These are phyloP conservation scores for Pseudonaja textilis DNA, from an alignment of 2,113 vertebrate species.

Conservation along the genomic window DNA sequence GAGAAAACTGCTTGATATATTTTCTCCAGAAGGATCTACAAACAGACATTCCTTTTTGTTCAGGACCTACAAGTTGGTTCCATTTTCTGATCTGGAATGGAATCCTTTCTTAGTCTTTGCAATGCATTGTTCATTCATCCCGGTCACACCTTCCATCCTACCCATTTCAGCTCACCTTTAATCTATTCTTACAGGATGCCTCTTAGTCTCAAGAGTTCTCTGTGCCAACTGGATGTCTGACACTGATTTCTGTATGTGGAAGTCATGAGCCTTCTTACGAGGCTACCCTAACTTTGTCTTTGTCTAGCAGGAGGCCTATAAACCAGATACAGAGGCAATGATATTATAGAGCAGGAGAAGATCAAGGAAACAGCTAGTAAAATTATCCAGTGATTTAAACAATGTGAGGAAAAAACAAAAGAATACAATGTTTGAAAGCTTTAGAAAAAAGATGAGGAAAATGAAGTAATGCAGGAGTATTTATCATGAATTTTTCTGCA, in stretches of 20 bases:
- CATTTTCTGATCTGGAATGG: neutral
- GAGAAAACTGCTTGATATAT: constrained; percentile 22
- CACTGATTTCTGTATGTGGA: neutral
- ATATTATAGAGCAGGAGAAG: neutral
- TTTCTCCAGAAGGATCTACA: constrained; percentile 3
- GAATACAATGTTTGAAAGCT: neutral
- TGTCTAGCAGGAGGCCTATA: neutral
- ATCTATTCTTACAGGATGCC: neutral
- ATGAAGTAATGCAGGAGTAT: neutral
- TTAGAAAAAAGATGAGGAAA: neutral
- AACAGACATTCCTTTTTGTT: constrained; percentile 7
- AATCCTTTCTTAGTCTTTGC: neutral
- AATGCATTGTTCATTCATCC: neutral
- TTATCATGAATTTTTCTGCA: no score
- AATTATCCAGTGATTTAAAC: neutral
- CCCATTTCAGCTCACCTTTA: neutral
- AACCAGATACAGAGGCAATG: neutral
- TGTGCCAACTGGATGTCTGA: neutral
- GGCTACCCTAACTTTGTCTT: no score
- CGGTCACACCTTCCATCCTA: neutral
- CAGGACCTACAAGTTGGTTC: neutral
- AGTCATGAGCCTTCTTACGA: neutral
- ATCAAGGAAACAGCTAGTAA: neutral
- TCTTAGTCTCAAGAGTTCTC: neutral
- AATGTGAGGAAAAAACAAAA: neutral